Percentiles rank a stretch among this genome's conserved stretches.
Evolutionary conservation across 2,888 invertebrate genomes (phyloP).

Genomic region (Acleris holmiana): DNA sequence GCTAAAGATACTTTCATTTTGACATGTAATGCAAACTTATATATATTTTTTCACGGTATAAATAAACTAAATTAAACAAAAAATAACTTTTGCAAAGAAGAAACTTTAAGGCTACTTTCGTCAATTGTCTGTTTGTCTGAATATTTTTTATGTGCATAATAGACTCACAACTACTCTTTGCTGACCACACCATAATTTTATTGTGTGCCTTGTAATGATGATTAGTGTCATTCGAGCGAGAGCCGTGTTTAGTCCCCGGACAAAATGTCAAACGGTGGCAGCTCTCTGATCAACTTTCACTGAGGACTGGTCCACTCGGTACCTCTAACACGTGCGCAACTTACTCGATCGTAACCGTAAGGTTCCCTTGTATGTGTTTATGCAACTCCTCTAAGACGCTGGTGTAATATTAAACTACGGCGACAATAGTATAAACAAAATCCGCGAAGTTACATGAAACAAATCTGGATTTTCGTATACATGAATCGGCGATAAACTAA

Average conservation of each 20-base stretch:
- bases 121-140: too few relatives aligned
- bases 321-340: conserved; percentile 42
- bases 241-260: conserved; percentile 54
- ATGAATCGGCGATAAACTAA: conserved; percentile 7
- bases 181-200: background rate
- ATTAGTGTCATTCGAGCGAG: conserved; percentile 43
- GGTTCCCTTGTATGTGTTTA: conserved; percentile 15
- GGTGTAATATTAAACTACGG: background rate
- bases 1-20: too few relatives aligned
- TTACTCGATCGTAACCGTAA: conserved; percentile 14
- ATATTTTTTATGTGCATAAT: too few relatives aligned
- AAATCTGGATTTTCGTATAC: too few relatives aligned
- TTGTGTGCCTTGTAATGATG: background rate
- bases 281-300: conserved; percentile 66
- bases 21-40: too few relatives aligned
- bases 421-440: background rate
- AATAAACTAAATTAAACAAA: too few relatives aligned
- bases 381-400: conserved; percentile 18
- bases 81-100: too few relatives aligned
- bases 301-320: conserved; percentile 49
- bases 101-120: too few relatives aligned
- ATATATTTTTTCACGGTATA: too few relatives aligned
- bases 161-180: too few relatives aligned
- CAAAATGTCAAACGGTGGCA: conserved; percentile 57
- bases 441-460: background rate